A percentile compares a stretch with the other conserved stretches of the same genome.
These are phyloP conservation scores for Anarsia innoxiella DNA, from an alignment of 2,888 invertebrate species.

Conservation along the genomic window DNA sequence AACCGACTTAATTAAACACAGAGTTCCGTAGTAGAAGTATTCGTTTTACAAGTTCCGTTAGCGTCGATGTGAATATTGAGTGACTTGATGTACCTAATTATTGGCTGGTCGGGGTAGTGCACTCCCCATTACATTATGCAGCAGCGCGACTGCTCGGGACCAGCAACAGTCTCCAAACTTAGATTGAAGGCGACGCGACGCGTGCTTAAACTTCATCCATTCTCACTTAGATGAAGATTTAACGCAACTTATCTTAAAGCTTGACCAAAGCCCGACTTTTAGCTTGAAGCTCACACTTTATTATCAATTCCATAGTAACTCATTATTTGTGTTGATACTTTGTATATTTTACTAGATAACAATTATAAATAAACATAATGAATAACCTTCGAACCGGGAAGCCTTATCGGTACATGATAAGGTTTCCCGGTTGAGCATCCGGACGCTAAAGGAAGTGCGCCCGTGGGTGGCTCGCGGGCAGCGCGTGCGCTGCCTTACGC, in stretches of 20 bases:
- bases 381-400: constrained; percentile 37
- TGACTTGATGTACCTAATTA: constrained; percentile 41
- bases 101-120: constrained; percentile 42
- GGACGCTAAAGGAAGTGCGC: constrained; percentile 51
- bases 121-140: constrained; percentile 66
- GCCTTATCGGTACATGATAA: constrained; percentile 60
- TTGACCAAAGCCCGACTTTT: constrained; percentile 8
- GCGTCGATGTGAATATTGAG: constrained; percentile 22
- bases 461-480: constrained; percentile 53
- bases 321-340: too few species aligned
- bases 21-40: too few species aligned
- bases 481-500: constrained; percentile 59
- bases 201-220: constrained; percentile 65
- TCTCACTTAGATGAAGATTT: constrained; percentile 59
- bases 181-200: constrained; percentile 69
- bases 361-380: neutral
- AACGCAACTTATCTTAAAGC: constrained; percentile 42
- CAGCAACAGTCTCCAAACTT: constrained; percentile 61
- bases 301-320: too few species aligned
- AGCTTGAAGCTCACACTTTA: too few species aligned
- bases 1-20: too few species aligned
- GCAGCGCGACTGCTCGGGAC: constrained; percentile 42
- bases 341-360: too few species aligned
- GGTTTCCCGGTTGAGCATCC: too few species aligned
- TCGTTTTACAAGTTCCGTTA: constrained; percentile 3